Evolutionary conservation across 2,888 invertebrate species (phyloP).

Genomic region (Malacosoma neustria): DNA sequence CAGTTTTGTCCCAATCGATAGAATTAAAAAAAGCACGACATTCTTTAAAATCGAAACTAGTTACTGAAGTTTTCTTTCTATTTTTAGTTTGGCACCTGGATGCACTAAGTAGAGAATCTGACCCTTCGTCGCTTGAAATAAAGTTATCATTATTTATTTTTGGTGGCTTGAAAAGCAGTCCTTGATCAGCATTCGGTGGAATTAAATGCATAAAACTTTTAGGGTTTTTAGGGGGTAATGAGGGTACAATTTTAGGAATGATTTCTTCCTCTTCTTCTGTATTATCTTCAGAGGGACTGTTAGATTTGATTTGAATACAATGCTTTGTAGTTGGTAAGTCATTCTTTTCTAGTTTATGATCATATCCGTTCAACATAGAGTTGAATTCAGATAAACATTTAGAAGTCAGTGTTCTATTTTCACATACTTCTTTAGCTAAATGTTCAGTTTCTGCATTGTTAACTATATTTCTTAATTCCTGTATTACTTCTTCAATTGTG

Average conservation of each 20-base stretch:
- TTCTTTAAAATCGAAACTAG: constrained; percentile 60
- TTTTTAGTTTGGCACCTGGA: constrained; percentile 65
- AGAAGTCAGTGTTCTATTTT: constrained; percentile 48
- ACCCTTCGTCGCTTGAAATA: constrained; percentile 79
- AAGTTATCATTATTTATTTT: constrained; percentile 73
- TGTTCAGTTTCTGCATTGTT: constrained; percentile 87
- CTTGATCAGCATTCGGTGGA: constrained; percentile 76
- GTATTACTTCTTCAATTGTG: constrained; percentile 91
- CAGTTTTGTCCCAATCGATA: constrained; percentile 64
- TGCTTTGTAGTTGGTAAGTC: constrained; percentile 73
- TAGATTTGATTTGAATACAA: constrained; percentile 62
- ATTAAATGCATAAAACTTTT: constrained; percentile 82
- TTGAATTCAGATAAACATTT: constrained; percentile 60
- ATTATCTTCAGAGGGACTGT: constrained; percentile 64
- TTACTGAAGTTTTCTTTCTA: constrained; percentile 42
- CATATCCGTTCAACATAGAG: constrained; percentile 41
- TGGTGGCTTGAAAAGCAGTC: constrained; percentile 67
- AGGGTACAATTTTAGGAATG: constrained; percentile 84
- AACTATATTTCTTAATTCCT: constrained; percentile 88
- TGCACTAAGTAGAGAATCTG: constrained; percentile 81
- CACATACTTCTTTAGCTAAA: constrained; percentile 54
- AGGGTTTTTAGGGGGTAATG: constrained; percentile 86
- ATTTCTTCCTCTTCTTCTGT: constrained; percentile 76
- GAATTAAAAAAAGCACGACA: constrained; percentile 76
- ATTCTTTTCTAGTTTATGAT: constrained; percentile 58